These are phyloP conservation scores for Ceramica pisi DNA, from an alignment of 2,888 invertebrate genomes.

Conservation along the genomic window DNA sequence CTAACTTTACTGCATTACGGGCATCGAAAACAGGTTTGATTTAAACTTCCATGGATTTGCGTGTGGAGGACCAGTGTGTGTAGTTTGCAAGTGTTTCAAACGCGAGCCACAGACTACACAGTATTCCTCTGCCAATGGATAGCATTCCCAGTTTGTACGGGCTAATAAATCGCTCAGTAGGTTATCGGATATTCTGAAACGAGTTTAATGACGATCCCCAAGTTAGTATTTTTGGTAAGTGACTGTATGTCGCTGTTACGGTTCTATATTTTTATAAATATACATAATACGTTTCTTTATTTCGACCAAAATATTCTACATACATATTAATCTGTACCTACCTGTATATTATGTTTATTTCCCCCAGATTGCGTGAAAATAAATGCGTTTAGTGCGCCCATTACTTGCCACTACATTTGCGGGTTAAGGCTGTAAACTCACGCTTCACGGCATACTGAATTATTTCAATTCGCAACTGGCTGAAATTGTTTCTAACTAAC, in stretches of 20 bases:
- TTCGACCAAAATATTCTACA: no score
- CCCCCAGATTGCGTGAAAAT: slow-evolving; percentile 60
- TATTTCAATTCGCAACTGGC: slow-evolving; percentile 84
- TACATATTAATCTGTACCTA: neutral
- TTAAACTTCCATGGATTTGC: neutral
- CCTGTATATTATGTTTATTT: slow-evolving; percentile 7
- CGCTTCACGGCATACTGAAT: slow-evolving; percentile 78
- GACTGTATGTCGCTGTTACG: neutral
- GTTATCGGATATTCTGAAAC: slow-evolving; percentile 16
- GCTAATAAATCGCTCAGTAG: slow-evolving; percentile 24
- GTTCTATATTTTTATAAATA: neutral
- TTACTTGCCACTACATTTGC: slow-evolving; percentile 71
- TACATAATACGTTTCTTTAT: no score
- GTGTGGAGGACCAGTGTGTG: slow-evolving; percentile 10
- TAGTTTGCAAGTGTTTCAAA: slow-evolving; percentile 34
- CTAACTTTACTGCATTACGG: neutral
- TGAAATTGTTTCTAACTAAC: slow-evolving; percentile 82
- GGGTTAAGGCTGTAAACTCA: slow-evolving; percentile 79
- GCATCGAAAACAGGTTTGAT: slow-evolving; percentile 13
- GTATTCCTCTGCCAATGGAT: slow-evolving; percentile 3
- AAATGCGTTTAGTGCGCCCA: slow-evolving; percentile 72
- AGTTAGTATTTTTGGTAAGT: neutral
- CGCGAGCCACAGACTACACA: neutral
- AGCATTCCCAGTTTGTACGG: slow-evolving; percentile 20
- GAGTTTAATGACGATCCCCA: neutral